These are phyloP conservation scores for Charaxes varanes DNA, from an alignment of 1,140 invertebrate species.

Conservation along the genomic window DNA sequence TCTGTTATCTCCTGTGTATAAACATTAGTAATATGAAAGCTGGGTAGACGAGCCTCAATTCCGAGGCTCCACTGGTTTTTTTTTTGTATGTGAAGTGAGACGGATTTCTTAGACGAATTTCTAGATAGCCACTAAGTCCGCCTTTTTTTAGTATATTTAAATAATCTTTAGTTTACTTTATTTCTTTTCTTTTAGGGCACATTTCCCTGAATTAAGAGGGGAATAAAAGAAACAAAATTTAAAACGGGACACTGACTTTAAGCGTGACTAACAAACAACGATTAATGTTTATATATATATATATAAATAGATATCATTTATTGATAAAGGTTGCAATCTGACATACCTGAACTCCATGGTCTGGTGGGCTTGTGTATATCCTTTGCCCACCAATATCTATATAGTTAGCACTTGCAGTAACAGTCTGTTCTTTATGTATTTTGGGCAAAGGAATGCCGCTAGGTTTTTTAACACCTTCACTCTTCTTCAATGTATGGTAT, in stretches of 20 bases:
- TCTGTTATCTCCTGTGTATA: conserved; percentile 83
- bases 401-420: conserved; percentile 55
- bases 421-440: conserved; percentile 52
- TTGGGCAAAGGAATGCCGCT: conserved; percentile 69
- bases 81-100: no score
- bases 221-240: conserved; percentile 7
- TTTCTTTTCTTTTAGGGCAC: no score
- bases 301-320: background rate
- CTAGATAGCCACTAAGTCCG: no score
- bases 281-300: no score
- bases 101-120: no score
- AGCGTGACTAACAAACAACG: no score
- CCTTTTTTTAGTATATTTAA: no score
- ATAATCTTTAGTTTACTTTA: no score
- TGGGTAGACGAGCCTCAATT: no score
- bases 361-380: conserved; percentile 64
- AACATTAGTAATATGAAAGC: no score
- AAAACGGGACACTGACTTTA: background rate
- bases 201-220: no score
- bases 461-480: conserved; percentile 52
- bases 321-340: background rate
- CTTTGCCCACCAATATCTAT: conserved; percentile 68
- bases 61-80: no score
- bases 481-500: conserved; percentile 64
- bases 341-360: conserved; percentile 65